A percentile compares a stretch with the other conserved stretches of the same genome.
phyloP scores from a whole-genome alignment of 2,797 vertebrate species.

The Leuciscus waleckii region DNA sequence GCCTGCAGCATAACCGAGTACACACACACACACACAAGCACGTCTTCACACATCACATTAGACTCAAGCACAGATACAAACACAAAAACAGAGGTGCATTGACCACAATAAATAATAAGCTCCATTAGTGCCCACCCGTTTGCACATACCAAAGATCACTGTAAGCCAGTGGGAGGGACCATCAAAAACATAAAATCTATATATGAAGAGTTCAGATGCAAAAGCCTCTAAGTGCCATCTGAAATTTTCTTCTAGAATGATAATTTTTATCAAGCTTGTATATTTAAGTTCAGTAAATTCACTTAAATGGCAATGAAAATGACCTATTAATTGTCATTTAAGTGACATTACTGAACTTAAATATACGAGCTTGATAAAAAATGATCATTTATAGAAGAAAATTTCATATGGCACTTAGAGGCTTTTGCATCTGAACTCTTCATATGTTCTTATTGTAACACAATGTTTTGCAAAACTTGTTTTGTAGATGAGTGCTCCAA shows the following conservation, averaged over 20 bases:
- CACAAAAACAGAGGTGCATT: background rate
- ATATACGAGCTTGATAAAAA: too few species aligned
- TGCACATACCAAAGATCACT: background rate
- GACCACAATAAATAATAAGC: background rate
- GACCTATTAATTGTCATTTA: too few species aligned
- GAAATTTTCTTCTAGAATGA: too few species aligned
- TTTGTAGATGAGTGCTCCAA: constrained; percentile 12
- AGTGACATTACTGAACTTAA: too few species aligned
- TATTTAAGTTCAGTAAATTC: too few species aligned
- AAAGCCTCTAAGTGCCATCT: too few species aligned
- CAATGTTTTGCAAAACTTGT: background rate
- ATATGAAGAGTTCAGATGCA: too few species aligned
- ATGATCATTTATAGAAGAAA: too few species aligned
- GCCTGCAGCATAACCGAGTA: constrained; percentile 26
- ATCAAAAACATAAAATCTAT: background rate
- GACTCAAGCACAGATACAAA: constrained; percentile 31
- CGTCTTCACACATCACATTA: background rate
- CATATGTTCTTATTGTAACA: background rate
- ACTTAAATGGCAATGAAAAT: too few species aligned
- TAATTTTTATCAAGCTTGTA: too few species aligned
- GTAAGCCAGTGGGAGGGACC: background rate
- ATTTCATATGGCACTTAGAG: too few species aligned
- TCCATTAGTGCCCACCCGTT: background rate
- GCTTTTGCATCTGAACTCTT: too few species aligned
- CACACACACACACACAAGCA: constrained; percentile 3